Evolutionary conservation across 1,140 invertebrate genomes (phyloP), one percentile per base, ranked within the genome.

Genomic region (Sarcophaga peregrina): DNA sequence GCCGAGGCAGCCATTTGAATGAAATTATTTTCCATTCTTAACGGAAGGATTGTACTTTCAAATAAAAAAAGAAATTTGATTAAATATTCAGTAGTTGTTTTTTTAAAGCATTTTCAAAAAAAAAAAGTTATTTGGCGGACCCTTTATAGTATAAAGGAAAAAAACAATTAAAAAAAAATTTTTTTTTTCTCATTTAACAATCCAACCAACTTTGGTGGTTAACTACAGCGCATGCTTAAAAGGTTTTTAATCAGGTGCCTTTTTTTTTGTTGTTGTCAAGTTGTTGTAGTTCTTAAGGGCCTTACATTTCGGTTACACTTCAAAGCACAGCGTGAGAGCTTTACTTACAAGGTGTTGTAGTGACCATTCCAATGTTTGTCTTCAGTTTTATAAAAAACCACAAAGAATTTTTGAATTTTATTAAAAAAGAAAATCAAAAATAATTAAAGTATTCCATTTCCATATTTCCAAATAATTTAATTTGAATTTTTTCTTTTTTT

Each of bases 191-290:
- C 62, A 72, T 72, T 25, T 37, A n/a, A 25, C 62, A 72, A 37
- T 4, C 25, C 25, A 37, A 37, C 25, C 58, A 62, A 62, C 58
- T 62, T 62, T 62, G 58, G 74, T 76, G 74, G 74, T 76, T 76
- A 48, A 50, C 15, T 17, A 50, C 15, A 50, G 74, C 74, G 74
- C 74, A 76, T 76, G 74, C 74, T 76, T 76, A 76, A 76, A 76
- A 76, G 74, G 74, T 47, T 76, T 76, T 76, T 76, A 76, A 76
- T 76, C 74, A 76, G 74, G 74, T 76, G 74, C 47, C 17, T 76
- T 15, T 48, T 20, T 48, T 37, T 17, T 76, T 48, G 46, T 76
- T 75, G 11, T n/a, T 6, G n/a, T 11, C 52, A 11, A 25, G 20
- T 72, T 20, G 17, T 20, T 20, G 62, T n/a, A 76, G 7, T 48